Conservation (phyloP, 2,113 vertebrate species). For the Corythornis cristatus region DNA sequence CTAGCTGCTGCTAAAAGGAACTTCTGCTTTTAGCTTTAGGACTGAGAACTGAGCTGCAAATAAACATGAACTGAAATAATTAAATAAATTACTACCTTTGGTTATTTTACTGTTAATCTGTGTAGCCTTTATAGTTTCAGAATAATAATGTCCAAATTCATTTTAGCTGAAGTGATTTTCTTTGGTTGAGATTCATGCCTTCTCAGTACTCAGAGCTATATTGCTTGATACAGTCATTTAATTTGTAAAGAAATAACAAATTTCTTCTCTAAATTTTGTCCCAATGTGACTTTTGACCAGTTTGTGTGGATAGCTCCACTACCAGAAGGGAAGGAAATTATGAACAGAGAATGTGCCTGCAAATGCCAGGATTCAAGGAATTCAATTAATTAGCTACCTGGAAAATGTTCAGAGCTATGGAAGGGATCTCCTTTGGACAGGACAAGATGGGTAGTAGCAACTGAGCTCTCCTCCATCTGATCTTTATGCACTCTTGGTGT, state of each 20-base stretch:
- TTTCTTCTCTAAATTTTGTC: slow-evolving; percentile 25
- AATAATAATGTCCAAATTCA: slow-evolving; percentile 17
- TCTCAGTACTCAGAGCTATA: neutral
- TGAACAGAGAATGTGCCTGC: neutral
- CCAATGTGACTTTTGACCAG: neutral
- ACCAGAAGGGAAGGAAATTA: neutral
- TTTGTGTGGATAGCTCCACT: neutral
- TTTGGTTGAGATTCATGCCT: neutral
- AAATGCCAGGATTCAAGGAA: neutral
- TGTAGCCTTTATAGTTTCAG: neutral
- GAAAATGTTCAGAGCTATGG: neutral
- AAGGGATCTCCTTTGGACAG: neutral
- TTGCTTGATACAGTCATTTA: slow-evolving; percentile 34
- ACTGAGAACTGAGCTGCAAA: neutral
- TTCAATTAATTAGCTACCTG: neutral
- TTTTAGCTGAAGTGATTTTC: slow-evolving; percentile 7
- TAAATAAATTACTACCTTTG: slow-evolving; percentile 11
- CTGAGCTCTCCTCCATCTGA: neutral
- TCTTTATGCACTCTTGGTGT: neutral
- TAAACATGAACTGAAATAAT: slow-evolving; percentile 45
- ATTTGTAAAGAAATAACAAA: slow-evolving; percentile 39
- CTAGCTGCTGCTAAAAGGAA: neutral
- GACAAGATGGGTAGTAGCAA: neutral
- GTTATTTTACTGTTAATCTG: slow-evolving; percentile 15
- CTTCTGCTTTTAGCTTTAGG: neutral